A percentile compares a stretch with the other conserved stretches of the same genome.
These are phyloP conservation scores for Catamblyrhynchus diadema DNA, from an alignment of 2,797 vertebrate species.

Conservation along the genomic window DNA sequence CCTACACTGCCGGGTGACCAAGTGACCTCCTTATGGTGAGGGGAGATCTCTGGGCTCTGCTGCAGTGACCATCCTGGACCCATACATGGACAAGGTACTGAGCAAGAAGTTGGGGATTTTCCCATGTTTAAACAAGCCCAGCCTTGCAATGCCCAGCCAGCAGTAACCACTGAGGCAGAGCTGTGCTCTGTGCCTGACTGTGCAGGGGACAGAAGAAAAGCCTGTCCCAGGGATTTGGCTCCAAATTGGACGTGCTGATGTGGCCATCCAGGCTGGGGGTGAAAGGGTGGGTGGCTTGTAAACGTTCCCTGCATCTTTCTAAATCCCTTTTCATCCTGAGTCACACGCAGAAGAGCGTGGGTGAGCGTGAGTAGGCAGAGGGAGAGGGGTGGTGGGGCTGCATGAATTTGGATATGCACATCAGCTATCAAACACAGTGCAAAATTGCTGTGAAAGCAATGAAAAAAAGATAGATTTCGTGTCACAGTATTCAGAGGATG, in stretches of 20 bases:
- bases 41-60: background rate
- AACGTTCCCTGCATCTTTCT: slow-evolving; percentile 32
- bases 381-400: slow-evolving; percentile 56
- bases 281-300: slow-evolving; percentile 25
- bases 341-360: slow-evolving; percentile 37
- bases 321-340: slow-evolving; percentile 59
- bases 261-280: slow-evolving; percentile 1
- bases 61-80: background rate
- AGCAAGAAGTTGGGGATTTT: background rate
- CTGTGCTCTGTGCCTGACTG: background rate
- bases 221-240: background rate
- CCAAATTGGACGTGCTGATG: background rate
- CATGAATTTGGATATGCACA: slow-evolving; percentile 63
- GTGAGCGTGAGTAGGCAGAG: slow-evolving; percentile 46
- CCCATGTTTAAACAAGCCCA: background rate
- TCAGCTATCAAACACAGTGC: slow-evolving; percentile 56
- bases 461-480: slow-evolving; percentile 48
- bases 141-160: background rate
- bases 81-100: background rate
- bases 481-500: slow-evolving; percentile 38
- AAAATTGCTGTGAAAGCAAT: slow-evolving; percentile 56
- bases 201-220: background rate
- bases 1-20: rapidly evolving
- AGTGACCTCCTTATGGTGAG: background rate
- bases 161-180: background rate